These are phyloP conservation scores for Gadus macrocephalus DNA, from an alignment of 2,113 vertebrate genomes.

Conservation along the genomic window DNA sequence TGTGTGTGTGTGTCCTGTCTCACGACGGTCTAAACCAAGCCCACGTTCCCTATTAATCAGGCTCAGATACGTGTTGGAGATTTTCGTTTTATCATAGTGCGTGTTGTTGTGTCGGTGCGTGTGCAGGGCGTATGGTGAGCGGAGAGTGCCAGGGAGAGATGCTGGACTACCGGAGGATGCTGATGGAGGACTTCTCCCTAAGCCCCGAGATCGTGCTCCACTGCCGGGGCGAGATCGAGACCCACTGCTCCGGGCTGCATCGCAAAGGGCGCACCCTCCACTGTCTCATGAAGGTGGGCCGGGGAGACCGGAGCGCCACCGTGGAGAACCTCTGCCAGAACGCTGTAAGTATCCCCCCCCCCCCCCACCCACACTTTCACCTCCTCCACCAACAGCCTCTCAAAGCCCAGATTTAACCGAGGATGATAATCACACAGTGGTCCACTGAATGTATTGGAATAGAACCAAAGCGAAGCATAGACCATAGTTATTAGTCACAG, in stretches of 20 bases:
- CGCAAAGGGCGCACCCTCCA: slow-evolving; percentile 94
- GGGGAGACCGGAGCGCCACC: slow-evolving; percentile 80
- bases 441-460: no score
- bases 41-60: no score
- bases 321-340: slow-evolving; percentile 84
- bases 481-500: no score
- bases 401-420: no score
- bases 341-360: slow-evolving; percentile 72
- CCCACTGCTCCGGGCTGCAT: slow-evolving; percentile 91
- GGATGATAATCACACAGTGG: no score
- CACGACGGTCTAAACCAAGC: neutral
- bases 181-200: slow-evolving; percentile 97
- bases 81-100: no score
- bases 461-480: no score
- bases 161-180: slow-evolving; percentile 94
- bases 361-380: no score
- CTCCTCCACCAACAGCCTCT: no score
- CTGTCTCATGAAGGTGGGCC: slow-evolving; percentile 87
- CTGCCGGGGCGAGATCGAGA: slow-evolving; percentile 90
- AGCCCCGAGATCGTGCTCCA: slow-evolving; percentile 96
- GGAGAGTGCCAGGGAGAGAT: slow-evolving; percentile 97
- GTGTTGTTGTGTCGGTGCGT: neutral
- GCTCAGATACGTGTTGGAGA: no score
- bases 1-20: neutral
- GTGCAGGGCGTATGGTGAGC: slow-evolving; percentile 84